These are phyloP conservation scores for Pantherophis alleghaniensis DNA, from an alignment of 2,797 vertebrate genomes.

Conservation along the genomic window DNA sequence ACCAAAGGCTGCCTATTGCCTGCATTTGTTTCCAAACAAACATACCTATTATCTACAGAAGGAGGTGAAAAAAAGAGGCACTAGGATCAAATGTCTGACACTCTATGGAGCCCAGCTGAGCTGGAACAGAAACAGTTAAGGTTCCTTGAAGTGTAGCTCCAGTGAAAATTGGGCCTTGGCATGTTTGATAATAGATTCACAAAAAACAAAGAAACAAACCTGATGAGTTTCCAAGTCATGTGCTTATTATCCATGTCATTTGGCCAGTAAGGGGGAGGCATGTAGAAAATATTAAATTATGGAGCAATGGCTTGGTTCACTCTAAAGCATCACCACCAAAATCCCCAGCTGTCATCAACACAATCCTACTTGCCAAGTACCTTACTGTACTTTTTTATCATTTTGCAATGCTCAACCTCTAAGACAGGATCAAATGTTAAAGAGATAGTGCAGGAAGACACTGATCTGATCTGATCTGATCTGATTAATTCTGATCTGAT, in stretches of 20 bases:
- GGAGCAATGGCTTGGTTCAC: not conserved
- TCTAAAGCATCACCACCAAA: not conserved
- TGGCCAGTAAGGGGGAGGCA: not conserved
- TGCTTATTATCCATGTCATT: not conserved
- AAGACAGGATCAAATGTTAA: not conserved
- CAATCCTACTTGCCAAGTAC: not conserved
- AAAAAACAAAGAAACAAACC: not conserved
- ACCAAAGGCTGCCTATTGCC: not conserved
- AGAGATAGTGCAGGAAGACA: not conserved
- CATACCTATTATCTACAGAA: not conserved
- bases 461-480: constrained; percentile 16
- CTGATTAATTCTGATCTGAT: not conserved
- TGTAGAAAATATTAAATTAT: not conserved
- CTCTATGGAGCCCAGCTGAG: no score
- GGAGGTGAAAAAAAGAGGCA: not conserved
- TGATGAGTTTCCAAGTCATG: not conserved
- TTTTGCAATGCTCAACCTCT: not conserved
- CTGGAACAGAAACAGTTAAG: not conserved
- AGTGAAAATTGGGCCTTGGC: not conserved
- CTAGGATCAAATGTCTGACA: not conserved
- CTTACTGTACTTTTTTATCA: not conserved
- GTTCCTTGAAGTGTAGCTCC: not conserved
- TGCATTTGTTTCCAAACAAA: not conserved
- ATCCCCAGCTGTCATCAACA: not conserved
- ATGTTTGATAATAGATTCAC: not conserved